phyloP scores from a whole-genome alignment of 2,113 vertebrate genomes.

The Tetrao urogallus region DNA sequence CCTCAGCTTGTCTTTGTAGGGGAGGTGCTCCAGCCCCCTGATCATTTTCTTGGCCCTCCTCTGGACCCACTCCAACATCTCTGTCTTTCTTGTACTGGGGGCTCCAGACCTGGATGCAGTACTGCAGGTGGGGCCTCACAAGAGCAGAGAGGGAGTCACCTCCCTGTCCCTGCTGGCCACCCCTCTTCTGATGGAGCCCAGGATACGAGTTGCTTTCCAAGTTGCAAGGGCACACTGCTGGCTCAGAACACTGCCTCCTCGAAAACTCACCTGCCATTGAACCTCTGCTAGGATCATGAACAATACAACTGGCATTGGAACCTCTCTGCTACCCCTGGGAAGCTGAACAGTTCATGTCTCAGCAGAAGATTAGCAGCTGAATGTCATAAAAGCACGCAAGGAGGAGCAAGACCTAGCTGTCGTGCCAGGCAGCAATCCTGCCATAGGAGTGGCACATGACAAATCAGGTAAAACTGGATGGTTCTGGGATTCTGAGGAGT shows the following conservation, averaged over 20 bases:
- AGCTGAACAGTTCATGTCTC: neutral
- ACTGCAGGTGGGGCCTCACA: no score
- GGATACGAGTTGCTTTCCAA: no score
- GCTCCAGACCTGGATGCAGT: no score
- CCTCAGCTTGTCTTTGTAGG: no score
- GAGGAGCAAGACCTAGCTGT: neutral
- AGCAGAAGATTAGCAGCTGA: neutral
- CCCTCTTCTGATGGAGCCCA: no score
- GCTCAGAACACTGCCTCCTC: neutral
- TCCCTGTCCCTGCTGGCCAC: no score
- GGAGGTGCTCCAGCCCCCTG: no score
- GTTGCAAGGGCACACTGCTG: no score
- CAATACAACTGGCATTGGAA: accelerated
- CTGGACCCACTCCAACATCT: no score
- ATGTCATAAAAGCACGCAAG: accelerated
- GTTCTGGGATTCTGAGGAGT: neutral
- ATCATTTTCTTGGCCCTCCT: no score
- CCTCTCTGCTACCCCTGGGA: neutral
- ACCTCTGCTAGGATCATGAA: neutral
- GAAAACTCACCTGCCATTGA: neutral
- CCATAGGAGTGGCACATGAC: slow-evolving; percentile 12
- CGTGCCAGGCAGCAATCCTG: neutral
- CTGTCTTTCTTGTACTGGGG: no score
- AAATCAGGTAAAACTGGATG: slow-evolving; percentile 49
- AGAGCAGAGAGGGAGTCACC: no score